phyloP scores from a whole-genome alignment of 2,797 vertebrate genomes.

The Lophotriccus pileatus region DNA sequence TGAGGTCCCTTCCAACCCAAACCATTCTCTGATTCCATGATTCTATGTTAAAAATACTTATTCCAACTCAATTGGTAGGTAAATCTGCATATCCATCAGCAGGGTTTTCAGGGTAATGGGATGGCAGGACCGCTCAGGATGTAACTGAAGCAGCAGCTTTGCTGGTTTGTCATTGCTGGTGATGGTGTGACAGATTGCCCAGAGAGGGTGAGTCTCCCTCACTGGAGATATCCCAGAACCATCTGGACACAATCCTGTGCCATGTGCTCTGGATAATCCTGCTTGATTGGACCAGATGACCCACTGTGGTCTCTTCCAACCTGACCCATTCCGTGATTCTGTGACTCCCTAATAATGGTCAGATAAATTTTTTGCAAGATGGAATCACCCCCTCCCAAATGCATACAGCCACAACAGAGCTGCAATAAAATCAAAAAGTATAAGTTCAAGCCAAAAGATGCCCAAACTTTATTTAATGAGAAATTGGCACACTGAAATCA shows the following conservation, averaged over 20 bases:
- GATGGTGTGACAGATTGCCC: background rate
- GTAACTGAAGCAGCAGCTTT: background rate
- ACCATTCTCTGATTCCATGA: fast-evolving
- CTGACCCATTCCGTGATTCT: background rate
- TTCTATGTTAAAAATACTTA: background rate
- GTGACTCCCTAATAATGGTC: background rate
- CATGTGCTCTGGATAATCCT: background rate
- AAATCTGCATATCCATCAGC: background rate
- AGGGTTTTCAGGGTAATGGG: background rate
- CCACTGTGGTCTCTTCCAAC: background rate
- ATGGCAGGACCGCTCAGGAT: background rate
- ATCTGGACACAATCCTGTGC: background rate
- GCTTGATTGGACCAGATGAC: background rate
- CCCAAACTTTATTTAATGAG: background rate
- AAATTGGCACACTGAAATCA: background rate
- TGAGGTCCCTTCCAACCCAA: background rate
- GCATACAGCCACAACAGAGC: background rate
- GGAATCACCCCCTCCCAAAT: background rate
- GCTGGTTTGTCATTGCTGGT: background rate
- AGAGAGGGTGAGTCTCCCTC: background rate
- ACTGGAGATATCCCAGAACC: background rate
- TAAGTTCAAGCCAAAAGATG: background rate
- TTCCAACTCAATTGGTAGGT: background rate
- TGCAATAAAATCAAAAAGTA: background rate
- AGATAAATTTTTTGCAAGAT: background rate